phyloP scores from a whole-genome alignment of 2,888 invertebrate genomes.

The Aromia moschata region DNA sequence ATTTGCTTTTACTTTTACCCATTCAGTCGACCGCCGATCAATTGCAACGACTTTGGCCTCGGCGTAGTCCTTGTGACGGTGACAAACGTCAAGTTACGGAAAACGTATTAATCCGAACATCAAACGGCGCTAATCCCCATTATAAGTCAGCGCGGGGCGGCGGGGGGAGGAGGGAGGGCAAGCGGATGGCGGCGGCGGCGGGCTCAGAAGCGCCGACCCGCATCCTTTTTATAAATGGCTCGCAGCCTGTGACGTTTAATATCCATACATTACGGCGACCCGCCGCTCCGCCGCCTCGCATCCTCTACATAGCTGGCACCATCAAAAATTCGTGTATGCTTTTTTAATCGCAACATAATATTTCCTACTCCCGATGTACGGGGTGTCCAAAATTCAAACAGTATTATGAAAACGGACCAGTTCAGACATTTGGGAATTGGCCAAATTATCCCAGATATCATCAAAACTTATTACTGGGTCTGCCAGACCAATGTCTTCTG shows the following conservation, averaged over 20 bases:
- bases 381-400: too few species aligned
- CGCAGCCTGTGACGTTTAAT: constrained; percentile 59
- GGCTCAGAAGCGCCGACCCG: constrained; percentile 45
- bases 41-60: too few species aligned
- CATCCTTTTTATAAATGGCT: constrained; percentile 60
- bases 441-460: too few species aligned
- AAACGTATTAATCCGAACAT: constrained; percentile 27
- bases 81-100: constrained; percentile 18
- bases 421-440: too few species aligned
- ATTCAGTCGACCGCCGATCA: too few species aligned
- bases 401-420: too few species aligned
- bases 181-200: constrained; percentile 14
- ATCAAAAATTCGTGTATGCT: constrained; percentile 41
- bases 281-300: constrained; percentile 19
- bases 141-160: constrained; percentile 25
- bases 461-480: too few species aligned
- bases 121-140: constrained; percentile 26
- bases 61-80: too few species aligned
- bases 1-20: too few species aligned
- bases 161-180: constrained; percentile 24
- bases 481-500: too few species aligned
- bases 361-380: constrained; percentile 38
- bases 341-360: constrained; percentile 41
- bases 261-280: constrained; percentile 58
- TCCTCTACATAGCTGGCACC: too few species aligned